Base-by-base conservation (phyloP, 2,888 invertebrate genomes). In the Spisula solida region DNA sequence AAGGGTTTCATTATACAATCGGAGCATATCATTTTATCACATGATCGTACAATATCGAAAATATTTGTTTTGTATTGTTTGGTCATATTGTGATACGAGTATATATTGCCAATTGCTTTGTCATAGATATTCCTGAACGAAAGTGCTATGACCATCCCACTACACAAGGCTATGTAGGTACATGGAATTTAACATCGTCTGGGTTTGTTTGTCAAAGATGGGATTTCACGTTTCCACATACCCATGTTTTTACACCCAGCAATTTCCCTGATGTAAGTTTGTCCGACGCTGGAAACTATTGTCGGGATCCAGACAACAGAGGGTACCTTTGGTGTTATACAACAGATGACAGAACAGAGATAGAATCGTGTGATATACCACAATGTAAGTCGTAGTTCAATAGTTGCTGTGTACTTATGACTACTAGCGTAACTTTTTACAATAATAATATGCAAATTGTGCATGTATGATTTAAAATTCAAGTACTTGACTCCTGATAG, bases 251-350 rank as follows among this genome's bases (percentile, higher is more conserved):
- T 14, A 55, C 25, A 81, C 25, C 5, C 0, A 55, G 29, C 1
- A 34, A 70, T 20, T 83, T 83, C 10, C 83, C 83, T 16, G 83
- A 83, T 51, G 75, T 31, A 2, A 48, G 75, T 10, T 18, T 75
- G 2, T n/a, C 18, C 5, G 47, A 83, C 14, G 83, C 83, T 16
- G 51, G 18, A 8, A 83, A 83, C 18, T 83, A 83, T 41, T 83
- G 83, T 29, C 48, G 83, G 6, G 83, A 83, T 75, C 83, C 83
- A 1, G 70, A 83, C 29, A 51, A 75, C 16, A 51, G 51, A 29
- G 75, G 83, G 1, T 48, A 51, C 2, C 51, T 83, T 5, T 83
- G 83, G 83, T 83, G 83, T 83, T 75, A 48, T 25, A 83, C 83
- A 14, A 51, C 83, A 0, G 83, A 83, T 14, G 18, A 48, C 16